Evolutionary conservation across 2,888 invertebrate genomes (phyloP).

Genomic region (Pomacea canaliculata): DNA sequence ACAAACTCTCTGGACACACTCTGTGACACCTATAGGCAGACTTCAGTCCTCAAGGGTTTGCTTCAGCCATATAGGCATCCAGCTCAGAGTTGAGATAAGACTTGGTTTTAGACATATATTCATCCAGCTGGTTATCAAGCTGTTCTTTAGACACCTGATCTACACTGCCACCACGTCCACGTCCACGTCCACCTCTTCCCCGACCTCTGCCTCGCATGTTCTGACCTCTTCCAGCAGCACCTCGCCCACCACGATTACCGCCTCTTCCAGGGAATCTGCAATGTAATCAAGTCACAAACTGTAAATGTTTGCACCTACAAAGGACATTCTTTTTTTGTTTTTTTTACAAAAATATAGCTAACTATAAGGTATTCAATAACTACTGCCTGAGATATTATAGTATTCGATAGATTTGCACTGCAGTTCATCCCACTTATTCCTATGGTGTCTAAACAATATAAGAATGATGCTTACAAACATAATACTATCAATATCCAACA

Average conservation of each 20-base stretch:
- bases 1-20: neutral
- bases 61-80: constrained; percentile 74
- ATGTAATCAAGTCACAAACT: neutral
- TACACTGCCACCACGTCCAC: constrained; percentile 42
- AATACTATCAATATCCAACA: too few species aligned
- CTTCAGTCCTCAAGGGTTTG: constrained; percentile 42
- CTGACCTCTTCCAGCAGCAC: constrained; percentile 34
- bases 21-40: neutral
- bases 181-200: constrained; percentile 40
- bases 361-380: too few species aligned
- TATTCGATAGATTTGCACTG: too few species aligned
- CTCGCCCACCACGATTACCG: constrained; percentile 38
- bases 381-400: too few species aligned
- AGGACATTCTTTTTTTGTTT: too few species aligned
- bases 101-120: constrained; percentile 80
- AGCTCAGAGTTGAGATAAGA: constrained; percentile 74
- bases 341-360: too few species aligned
- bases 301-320: too few species aligned
- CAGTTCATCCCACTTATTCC: too few species aligned
- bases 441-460: too few species aligned
- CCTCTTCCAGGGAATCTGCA: constrained; percentile 28
- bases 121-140: constrained; percentile 79
- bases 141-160: constrained; percentile 72
- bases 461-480: too few species aligned
- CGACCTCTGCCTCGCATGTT: constrained; percentile 44